Percentiles rank a stretch among this genome's conserved stretches.
These are phyloP conservation scores for Anguilla anguilla DNA, from an alignment of 2,797 vertebrate genomes.

Conservation along the genomic window DNA sequence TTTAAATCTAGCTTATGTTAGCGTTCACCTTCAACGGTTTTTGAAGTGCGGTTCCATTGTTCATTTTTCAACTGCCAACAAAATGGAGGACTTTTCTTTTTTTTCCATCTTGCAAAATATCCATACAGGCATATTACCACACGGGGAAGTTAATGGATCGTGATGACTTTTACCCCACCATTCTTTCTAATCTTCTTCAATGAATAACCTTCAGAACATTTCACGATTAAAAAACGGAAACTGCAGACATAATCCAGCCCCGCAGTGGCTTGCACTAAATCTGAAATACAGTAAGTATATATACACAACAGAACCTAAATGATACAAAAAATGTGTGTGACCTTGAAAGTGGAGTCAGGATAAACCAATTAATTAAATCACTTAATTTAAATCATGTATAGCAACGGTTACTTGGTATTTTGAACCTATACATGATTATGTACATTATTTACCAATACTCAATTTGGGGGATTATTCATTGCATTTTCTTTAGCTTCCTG, in stretches of 20 bases:
- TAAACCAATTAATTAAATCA: too few species aligned
- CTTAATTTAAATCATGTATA: too few species aligned
- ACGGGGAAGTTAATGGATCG: constrained; percentile 38
- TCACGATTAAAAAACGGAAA: background rate
- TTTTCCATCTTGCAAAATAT: constrained; percentile 30
- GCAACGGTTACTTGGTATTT: too few species aligned
- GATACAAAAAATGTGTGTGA: too few species aligned
- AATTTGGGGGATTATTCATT: too few species aligned
- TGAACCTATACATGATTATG: too few species aligned
- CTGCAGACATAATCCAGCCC: background rate
- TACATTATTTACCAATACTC: too few species aligned
- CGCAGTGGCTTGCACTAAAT: background rate
- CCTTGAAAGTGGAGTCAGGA: background rate
- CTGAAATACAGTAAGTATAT: background rate
- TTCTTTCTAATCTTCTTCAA: background rate
- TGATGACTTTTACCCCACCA: constrained; percentile 13
- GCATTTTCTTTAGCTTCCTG: too few species aligned
- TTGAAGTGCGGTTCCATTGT: constrained; percentile 40
- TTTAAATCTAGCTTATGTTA: constrained; percentile 35
- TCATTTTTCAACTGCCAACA: constrained; percentile 40
- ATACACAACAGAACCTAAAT: too few species aligned
- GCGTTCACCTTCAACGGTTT: constrained; percentile 46
- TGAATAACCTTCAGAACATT: constrained; percentile 3
- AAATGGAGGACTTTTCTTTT: constrained; percentile 41
- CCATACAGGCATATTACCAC: constrained; percentile 41